Evolutionary conservation across 2,113 vertebrate species (phyloP), one percentile per base, ranked within the genome.

Genomic region (Sterna hirundo): DNA sequence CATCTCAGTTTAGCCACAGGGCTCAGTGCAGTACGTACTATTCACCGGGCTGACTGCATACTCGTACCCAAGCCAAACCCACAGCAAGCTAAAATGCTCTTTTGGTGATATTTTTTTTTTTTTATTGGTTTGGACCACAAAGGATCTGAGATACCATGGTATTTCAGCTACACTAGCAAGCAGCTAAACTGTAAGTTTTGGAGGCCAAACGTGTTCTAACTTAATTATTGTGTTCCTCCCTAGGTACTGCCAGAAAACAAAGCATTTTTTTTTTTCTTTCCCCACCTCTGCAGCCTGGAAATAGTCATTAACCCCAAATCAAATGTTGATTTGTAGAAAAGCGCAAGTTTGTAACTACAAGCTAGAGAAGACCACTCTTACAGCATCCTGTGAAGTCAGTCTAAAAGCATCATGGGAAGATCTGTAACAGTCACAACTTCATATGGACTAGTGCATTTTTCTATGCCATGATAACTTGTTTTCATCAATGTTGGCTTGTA

Each of bases 71-170:
- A 65, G 61, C 6, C 57, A 87, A 65, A 88, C 19, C 26, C 61
- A 55, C 3, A 58, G 74, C 36, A 51, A 85, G 44, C 15, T 30
- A 84, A 52, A 55, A 70, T 4, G 9, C 0, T 0, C 6, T 15
- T 40, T 44, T 55, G 26, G 52, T 26, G 23, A 21, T 40, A 3
- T 5, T 11, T n/a, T 34, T 13, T n/a, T 29, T 14, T 49, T n/a
- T 14, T 34, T 22, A 22, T 22, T 49, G 47, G 47, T 49, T 49
- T 49, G 47, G 21, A 49, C 21, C 47, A 49, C 47, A 62, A 68
- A 68, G 3, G 15, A 62, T 76, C 25, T 76, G 82, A 40, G 34
- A 76, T 42, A 44, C 26, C 85, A n/a, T 9, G 17, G 10, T 70
- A 84, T 83, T 89, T 62, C 60, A 89, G 30, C n/a, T 66, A n/a